A percentile compares a stretch with the other conserved stretches of the same genome.
phyloP scores from a whole-genome alignment of 2,113 vertebrate genomes.

The Rhea pennata region DNA sequence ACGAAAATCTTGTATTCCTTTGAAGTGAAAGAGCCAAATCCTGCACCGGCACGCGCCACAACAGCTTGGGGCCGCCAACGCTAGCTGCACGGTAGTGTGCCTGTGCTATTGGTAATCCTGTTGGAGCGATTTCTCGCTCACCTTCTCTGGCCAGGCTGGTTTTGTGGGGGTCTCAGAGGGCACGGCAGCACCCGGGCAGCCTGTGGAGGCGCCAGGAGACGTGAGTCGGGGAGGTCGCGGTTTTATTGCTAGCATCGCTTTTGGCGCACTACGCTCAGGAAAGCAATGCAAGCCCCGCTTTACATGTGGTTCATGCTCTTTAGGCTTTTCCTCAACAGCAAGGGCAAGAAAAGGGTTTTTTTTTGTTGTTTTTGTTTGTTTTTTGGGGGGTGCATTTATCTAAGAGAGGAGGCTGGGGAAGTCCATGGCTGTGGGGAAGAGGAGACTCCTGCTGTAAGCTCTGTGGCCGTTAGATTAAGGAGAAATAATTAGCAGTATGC shows the following conservation, averaged over 20 bases:
- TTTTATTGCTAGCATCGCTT: rapidly evolving
- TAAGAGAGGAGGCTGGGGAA: background rate
- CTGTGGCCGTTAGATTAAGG: background rate
- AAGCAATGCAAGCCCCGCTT: background rate
- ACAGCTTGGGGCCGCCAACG: background rate
- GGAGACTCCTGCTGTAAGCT: background rate
- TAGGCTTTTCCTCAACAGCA: background rate
- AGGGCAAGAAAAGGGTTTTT: background rate
- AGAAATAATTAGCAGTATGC: background rate
- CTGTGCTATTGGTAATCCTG: background rate
- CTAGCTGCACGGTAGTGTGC: background rate
- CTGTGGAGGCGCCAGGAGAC: background rate
- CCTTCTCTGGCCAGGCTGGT: background rate
- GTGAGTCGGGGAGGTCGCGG: background rate
- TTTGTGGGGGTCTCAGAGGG: background rate
- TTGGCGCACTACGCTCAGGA: rapidly evolving
- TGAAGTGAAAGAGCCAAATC: background rate
- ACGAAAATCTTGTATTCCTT: background rate
- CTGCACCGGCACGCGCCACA: background rate
- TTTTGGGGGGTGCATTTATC: background rate
- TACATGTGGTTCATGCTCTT: background rate
- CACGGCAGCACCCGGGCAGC: background rate
- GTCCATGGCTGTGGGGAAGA: background rate
- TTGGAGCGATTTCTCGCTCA: background rate
- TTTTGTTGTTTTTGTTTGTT: background rate